These are phyloP conservation scores for Bradypodion ventrale DNA, from an alignment of 2,797 vertebrate species.

Conservation along the genomic window DNA sequence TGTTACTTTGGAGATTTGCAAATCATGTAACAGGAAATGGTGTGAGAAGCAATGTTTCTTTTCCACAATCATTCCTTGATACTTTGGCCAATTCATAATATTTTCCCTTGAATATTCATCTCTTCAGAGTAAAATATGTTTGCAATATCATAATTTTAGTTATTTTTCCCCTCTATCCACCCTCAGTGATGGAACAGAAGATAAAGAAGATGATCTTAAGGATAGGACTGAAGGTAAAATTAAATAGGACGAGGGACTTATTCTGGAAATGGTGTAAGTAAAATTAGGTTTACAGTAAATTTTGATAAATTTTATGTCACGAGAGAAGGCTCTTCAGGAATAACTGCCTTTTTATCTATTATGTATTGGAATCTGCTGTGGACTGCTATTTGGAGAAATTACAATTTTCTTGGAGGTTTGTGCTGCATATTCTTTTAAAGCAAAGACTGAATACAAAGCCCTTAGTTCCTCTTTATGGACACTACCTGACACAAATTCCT, in stretches of 20 bases:
- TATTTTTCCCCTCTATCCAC: slow-evolving; percentile 36
- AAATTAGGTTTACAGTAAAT: slow-evolving; percentile 17
- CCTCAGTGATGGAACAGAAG: slow-evolving; percentile 89
- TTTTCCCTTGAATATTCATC: slow-evolving; percentile 53
- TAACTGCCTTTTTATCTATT: background rate
- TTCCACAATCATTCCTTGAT: slow-evolving; percentile 57
- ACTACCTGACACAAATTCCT: background rate
- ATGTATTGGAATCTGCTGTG: background rate
- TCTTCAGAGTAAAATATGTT: slow-evolving; percentile 53
- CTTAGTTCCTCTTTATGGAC: background rate
- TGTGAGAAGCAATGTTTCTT: slow-evolving; percentile 76
- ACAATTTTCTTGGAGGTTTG: background rate
- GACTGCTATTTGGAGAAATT: background rate
- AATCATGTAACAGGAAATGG: slow-evolving; percentile 60
- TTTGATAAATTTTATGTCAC: slow-evolving; percentile 5
- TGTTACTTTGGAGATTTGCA: slow-evolving; percentile 43
- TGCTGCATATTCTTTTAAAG: background rate
- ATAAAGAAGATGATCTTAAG: slow-evolving; percentile 87
- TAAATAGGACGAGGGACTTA: background rate
- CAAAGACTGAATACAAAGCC: background rate
- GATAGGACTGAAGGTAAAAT: slow-evolving; percentile 84
- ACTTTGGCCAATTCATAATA: slow-evolving; percentile 58
- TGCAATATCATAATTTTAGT: slow-evolving; percentile 20
- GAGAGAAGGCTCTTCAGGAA: accelerated
- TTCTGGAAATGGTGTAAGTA: background rate